Base-by-base conservation (phyloP, 2,113 vertebrate species). In the Notothenia rossii region DNA sequence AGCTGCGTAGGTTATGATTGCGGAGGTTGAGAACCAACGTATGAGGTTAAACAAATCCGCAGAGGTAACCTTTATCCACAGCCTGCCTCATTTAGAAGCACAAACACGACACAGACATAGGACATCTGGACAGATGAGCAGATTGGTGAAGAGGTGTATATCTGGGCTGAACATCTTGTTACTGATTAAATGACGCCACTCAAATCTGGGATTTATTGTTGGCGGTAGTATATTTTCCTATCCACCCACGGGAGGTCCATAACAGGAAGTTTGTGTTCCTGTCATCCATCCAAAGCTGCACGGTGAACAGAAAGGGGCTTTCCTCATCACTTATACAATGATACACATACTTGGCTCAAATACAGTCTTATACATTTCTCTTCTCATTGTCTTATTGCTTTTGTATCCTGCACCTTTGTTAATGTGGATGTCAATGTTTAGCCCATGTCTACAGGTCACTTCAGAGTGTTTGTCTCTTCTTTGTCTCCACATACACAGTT, bases 81-180 rank as follows among this genome's bases (percentile, higher is more conserved):
- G 48, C 55, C 20, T 66, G 62, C 29, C 48, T 68, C 43, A 56
- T 64, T 81, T 73, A 54, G 50, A 65, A 61, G 43, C 43, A 82
- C 18, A 25, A 84, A 65, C 68, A 68, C 1, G 12, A 60, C 63
- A 15, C 36, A 36, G 72, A 87, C 55, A 53, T 10, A 53, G 40
- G 65, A 85, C 81, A 85, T 89, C 86, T 89, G 87, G 82, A 79
- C 60, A 15, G 68, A 77, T 40, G 60, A 20, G 75, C 22, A 20
- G 33, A 58, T 8, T 59, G 17, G 8, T 50, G 70, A 63, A 66
- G 78, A 75, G 63, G 83, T 78, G 74, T 69, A 15, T 70, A 50
- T 72, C 74, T 76, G 82, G 36, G 75, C 66, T 72, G 77, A 85
- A 82, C 77, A 82, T 88, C 74, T 77, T 58, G 77, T 72, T 40